These are phyloP conservation scores for Hyperoplus immaculatus DNA, from an alignment of 2,797 vertebrate species.

Conservation along the genomic window DNA sequence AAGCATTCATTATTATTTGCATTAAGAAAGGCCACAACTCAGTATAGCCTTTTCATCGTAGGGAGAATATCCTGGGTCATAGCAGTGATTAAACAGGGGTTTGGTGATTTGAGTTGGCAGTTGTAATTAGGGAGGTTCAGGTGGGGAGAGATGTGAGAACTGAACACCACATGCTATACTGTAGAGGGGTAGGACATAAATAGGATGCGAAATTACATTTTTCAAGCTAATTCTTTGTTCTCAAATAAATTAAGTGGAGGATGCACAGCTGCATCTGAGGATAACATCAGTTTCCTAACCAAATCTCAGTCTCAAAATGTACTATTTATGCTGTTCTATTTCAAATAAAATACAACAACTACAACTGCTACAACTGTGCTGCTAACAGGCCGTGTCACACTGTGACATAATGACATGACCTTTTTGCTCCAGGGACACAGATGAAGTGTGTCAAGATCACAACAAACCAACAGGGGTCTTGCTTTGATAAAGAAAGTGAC, in stretches of 20 bases:
- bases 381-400: conserved; percentile 61
- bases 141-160: background rate
- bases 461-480: conserved; percentile 24
- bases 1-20: background rate
- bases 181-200: background rate
- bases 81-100: background rate
- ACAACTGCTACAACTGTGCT: background rate
- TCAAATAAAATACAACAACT: too few species aligned
- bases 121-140: background rate
- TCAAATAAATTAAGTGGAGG: background rate
- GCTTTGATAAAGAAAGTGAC: conserved; percentile 33
- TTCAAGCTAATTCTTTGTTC: background rate
- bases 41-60: background rate
- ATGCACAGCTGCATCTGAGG: background rate
- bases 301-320: conserved; percentile 1
- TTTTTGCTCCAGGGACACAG: conserved; percentile 43
- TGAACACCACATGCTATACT: background rate
- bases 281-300: background rate
- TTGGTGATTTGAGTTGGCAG: background rate
- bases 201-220: background rate
- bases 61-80: background rate
- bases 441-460: conserved; percentile 50
- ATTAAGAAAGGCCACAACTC: background rate
- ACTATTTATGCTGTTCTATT: background rate
- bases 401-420: conserved; percentile 63